Base-by-base conservation (phyloP, 2,797 vertebrate species). In the Syngnathus acus region DNA sequence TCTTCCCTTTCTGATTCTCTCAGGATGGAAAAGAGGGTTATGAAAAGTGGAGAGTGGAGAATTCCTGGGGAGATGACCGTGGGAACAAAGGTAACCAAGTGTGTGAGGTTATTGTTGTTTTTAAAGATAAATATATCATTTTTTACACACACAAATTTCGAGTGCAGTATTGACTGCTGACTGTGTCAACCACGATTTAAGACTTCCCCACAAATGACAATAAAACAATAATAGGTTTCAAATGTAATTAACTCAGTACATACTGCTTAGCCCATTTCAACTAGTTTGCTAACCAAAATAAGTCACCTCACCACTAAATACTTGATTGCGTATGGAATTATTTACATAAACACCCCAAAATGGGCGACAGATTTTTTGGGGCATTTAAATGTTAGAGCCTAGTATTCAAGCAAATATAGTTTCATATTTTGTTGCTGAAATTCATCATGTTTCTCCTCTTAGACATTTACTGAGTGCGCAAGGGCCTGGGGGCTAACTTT, bases 61-160 rank as follows among this genome's bases (percentile, higher is more conserved):
- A 99, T 86, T 99, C 97, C 13, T 99, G 97, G 97, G 97, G 97
- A 9, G 97, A 99, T 75, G 97, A 99, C 78, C 95, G 96, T 74
- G 96, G 96, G 71, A 95, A 97, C 86, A 99, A 99, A 97, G 97
- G 97, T 99, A 89, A 86, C 67, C 16, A 60, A 26, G 19, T n/a
- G 6, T 38, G 9, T 19, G 39, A 60, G 37, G 10, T 40, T 39
- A 8, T 37, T 17, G 32, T 43, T 47, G n/a, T 47, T 26, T 62
- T 23, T 45, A 5, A 26, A 14, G 17, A 5, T 40, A 5, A 17
- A 4, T 21, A 10, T 61, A 11, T 21, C 9, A 13, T 23, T 14
- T 5, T 64, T 39, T 14, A 47, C 45, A 5, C 16, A 5, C 13
- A 16, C 14, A 17, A 6, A 16, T 50, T 50, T 16, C 47, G 7